Percentiles rank a stretch among this genome's conserved stretches.
Conservation (phyloP, 2,797 vertebrate species). For the Peromyscus melanophrys region DNA sequence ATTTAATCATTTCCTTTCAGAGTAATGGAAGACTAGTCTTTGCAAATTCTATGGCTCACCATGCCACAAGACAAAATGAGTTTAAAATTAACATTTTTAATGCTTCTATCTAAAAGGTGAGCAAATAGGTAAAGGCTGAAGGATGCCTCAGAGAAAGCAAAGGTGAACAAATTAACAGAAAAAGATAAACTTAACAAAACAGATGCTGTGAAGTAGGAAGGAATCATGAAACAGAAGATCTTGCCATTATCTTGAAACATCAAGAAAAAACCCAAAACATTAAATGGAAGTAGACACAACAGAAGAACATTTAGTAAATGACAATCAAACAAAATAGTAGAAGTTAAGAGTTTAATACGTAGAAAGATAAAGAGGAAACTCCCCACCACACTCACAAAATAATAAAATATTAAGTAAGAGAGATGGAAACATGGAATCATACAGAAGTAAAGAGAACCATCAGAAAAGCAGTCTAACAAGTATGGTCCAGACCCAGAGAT, state of each 20-base stretch:
- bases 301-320: background rate
- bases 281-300: background rate
- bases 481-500: background rate
- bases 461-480: background rate
- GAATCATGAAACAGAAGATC: background rate
- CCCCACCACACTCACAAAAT: background rate
- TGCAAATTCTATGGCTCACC: background rate
- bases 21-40: background rate
- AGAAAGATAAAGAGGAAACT: background rate
- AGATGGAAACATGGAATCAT: background rate
- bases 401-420: background rate
- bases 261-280: background rate
- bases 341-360: background rate
- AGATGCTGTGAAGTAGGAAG: background rate
- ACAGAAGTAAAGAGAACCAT: background rate
- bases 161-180: background rate
- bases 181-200: background rate
- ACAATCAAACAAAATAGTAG: background rate
- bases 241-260: background rate
- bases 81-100: constrained; percentile 8
- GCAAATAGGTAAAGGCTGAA: background rate
- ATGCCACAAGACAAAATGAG: background rate
- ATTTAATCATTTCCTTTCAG: constrained; percentile 11
- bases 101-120: background rate
- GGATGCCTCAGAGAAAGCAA: background rate